These are phyloP conservation scores for Molossus alvarezi DNA, from an alignment of 2,797 vertebrate genomes.

Conservation along the genomic window DNA sequence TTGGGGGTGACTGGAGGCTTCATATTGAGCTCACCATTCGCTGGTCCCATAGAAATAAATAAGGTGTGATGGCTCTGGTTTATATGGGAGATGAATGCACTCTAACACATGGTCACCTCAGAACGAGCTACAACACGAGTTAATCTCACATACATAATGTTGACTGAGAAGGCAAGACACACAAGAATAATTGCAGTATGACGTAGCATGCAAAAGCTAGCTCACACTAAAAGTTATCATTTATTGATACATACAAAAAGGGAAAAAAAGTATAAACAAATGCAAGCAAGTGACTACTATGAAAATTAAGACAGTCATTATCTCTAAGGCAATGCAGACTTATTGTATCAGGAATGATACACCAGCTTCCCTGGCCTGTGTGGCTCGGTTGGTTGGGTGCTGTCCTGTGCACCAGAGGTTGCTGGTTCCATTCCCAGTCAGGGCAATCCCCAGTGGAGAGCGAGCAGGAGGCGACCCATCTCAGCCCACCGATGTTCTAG, in stretches of 20 bases:
- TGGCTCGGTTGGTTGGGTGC: no score
- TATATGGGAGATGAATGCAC: neutral
- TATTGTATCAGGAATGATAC: neutral
- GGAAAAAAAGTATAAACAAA: neutral
- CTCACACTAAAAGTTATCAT: neutral
- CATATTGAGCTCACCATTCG: neutral
- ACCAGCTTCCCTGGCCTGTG: neutral
- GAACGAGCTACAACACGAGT: neutral
- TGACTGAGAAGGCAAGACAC: neutral
- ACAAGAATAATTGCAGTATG: neutral
- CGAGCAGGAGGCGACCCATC: no score
- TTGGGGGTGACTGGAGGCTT: neutral
- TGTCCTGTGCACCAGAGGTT: no score
- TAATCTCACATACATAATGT: neutral
- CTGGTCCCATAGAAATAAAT: neutral
- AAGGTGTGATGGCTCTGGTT: neutral
- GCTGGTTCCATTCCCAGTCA: no score
- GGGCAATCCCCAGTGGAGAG: no score
- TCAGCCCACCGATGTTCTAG: no score
- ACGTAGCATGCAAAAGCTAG: neutral
- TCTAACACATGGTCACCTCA: neutral
- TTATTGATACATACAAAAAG: neutral
- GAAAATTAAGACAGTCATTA: neutral
- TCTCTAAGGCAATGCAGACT: neutral
- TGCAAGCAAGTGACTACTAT: neutral